Conservation (phyloP, 1,140 invertebrate genomes). For the Calliopsis andreniformis region DNA sequence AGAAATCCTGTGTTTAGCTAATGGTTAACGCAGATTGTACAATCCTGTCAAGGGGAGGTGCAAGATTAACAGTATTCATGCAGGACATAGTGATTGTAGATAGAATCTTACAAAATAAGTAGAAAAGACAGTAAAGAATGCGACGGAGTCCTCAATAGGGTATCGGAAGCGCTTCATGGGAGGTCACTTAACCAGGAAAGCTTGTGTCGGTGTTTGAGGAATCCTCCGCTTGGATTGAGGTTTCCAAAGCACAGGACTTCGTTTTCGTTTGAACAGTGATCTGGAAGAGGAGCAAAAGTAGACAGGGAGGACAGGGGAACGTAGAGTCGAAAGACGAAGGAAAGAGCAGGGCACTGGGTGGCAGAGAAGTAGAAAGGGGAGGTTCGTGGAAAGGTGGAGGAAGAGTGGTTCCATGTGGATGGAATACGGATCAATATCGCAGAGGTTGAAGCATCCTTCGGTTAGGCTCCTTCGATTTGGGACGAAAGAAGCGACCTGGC, state of each 20-base stretch:
- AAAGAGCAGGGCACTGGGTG: not conserved
- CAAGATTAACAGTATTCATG: too few relatives aligned
- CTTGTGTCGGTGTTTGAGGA: not conserved
- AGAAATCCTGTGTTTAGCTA: too few relatives aligned
- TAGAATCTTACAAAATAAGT: too few relatives aligned
- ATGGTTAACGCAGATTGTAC: too few relatives aligned
- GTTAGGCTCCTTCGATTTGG: slow-evolving; percentile 31
- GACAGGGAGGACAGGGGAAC: not conserved
- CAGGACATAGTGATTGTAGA: too few relatives aligned
- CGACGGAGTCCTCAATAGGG: too few relatives aligned
- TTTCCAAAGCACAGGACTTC: not conserved
- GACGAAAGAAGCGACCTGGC: slow-evolving; percentile 9
- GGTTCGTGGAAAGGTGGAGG: slow-evolving; percentile 5
- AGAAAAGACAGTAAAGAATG: too few relatives aligned
- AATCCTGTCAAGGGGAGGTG: too few relatives aligned
- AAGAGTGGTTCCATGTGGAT: slow-evolving; percentile 41
- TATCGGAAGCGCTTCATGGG: too few relatives aligned
- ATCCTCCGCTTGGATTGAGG: slow-evolving; percentile 2
- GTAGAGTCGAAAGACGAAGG: slow-evolving; percentile 2
- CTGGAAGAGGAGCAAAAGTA: not conserved
- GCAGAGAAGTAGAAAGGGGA: not conserved
- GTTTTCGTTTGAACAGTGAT: not conserved
- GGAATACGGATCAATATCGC: slow-evolving; percentile 58
- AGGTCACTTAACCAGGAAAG: too few relatives aligned
- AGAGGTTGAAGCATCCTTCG: slow-evolving; percentile 41